These are phyloP conservation scores for Hyposoter didymator DNA, from an alignment of 2,888 invertebrate species.

Conservation along the genomic window DNA sequence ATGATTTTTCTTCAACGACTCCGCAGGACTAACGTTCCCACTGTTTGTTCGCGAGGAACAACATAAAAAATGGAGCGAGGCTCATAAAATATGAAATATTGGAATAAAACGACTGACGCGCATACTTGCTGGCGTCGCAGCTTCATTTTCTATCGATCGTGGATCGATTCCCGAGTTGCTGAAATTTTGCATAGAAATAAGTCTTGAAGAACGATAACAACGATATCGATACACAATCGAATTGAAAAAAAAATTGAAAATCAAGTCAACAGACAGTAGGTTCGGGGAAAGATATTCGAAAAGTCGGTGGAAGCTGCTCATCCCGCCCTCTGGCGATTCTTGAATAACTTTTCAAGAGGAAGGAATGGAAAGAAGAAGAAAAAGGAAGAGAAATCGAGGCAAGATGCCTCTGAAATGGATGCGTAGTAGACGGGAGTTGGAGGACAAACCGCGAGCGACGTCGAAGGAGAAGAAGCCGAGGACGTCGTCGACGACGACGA, in stretches of 20 bases:
- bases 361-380: slow-evolving; percentile 48
- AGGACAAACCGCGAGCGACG: slow-evolving; percentile 54
- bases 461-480: slow-evolving; percentile 26
- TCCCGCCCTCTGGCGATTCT: slow-evolving; percentile 19
- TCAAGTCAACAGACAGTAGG: not conserved
- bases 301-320: not conserved
- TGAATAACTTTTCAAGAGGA: slow-evolving; percentile 39
- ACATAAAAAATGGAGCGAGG: not conserved
- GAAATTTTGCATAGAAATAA: not conserved
- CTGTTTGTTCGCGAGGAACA: not conserved
- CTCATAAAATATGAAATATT: not conserved
- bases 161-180: not conserved
- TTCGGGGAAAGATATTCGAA: slow-evolving; percentile 22
- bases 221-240: not conserved
- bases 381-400: slow-evolving; percentile 60
- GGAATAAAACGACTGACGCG: not conserved
- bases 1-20: not conserved
- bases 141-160: not conserved
- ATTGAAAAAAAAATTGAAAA: not conserved
- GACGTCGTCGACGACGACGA: slow-evolving; percentile 51
- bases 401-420: slow-evolving; percentile 61
- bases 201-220: not conserved
- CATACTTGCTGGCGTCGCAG: not conserved
- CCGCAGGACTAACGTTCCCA: not conserved
- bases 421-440: slow-evolving; percentile 67